phyloP scores from a whole-genome alignment of 1,140 invertebrate genomes.

The Glomeris maerens region DNA sequence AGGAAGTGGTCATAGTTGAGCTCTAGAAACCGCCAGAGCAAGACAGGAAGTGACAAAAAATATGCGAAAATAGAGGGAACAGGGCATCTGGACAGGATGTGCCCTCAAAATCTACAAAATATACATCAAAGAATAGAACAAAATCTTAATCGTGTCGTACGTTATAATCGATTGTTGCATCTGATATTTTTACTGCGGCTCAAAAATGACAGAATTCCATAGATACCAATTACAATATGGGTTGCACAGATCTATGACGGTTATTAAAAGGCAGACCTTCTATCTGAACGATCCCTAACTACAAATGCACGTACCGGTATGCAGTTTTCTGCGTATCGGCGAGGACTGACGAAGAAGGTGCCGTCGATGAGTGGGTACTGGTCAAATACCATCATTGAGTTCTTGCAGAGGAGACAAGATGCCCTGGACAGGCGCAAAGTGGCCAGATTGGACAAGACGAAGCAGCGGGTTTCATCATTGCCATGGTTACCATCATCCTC shows the following conservation, averaged over 20 bases:
- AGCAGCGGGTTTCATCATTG: constrained; percentile 88
- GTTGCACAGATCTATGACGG: background rate
- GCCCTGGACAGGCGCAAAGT: constrained; percentile 66
- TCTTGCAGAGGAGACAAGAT: constrained; percentile 75
- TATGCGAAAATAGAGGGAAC: too few relatives aligned
- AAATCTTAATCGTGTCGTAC: too few relatives aligned
- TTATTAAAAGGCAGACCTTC: constrained; percentile 6
- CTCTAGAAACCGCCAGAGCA: too few relatives aligned
- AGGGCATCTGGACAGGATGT: too few relatives aligned
- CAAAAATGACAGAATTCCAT: constrained; percentile 12
- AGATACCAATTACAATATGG: background rate
- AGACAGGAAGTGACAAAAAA: too few relatives aligned
- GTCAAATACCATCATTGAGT: constrained; percentile 82
- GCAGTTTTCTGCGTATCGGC: constrained; percentile 66
- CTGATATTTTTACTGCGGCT: background rate
- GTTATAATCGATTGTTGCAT: background rate
- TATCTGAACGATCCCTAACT: constrained; percentile 1
- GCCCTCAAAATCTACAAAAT: too few relatives aligned
- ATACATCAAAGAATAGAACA: too few relatives aligned
- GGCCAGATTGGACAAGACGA: constrained; percentile 77
- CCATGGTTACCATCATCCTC: constrained; percentile 94
- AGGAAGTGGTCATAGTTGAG: too few relatives aligned
- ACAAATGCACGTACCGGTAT: constrained; percentile 51
- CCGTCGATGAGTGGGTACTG: constrained; percentile 92
- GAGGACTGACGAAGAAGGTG: constrained; percentile 89